Base-by-base conservation (phyloP, 2,113 vertebrate genomes). In the Prionailurus viverrinus region DNA sequence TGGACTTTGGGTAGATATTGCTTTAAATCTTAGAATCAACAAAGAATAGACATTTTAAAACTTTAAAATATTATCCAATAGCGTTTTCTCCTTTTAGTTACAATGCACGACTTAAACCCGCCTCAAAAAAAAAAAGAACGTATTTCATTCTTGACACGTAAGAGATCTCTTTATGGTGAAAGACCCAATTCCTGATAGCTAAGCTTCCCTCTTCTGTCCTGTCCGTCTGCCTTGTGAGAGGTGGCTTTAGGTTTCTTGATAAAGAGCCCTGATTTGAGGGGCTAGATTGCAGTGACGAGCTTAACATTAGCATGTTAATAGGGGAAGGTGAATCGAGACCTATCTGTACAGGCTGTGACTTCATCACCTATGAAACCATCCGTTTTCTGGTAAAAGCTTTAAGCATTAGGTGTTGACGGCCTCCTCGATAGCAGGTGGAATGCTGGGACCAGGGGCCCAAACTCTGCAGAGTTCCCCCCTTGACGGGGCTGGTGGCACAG, bases 1-100 rank as follows among this genome's bases (percentile, higher is more conserved):
- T 93, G 18, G 29, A 84, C 89, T 96, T 97, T 73, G 76, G 39
- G 53, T 97, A 96, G 65, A 23, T 51, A 89, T 66, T 74, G 58
- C 71, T 80, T 91, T 73, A 61, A 78, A 73, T 69, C 4, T 21
- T 90, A 19, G 7, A 93, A 3, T 25, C 51, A 74, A 41, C 39
- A 48, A 7, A 95, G 14, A 63, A 66, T 90, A 61, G 91, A 51
- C 48, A 21, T 92, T 95, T 97, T 92, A 90, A 95, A 11, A 27
- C 23, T 66, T 90, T 1, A 51, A 84, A 84, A 39, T 87, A 93
- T 19, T 53, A 39, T n/a, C 61, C 10, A 25, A 3, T 92, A 58
- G 66, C 18, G 84, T 90, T 89, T 55, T 2, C 14, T 41, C 41
- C 61, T 81, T 41, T 79, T 68, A 15, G 21, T 36, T 86, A 16